Evolutionary conservation across 2,888 invertebrate genomes (phyloP), one percentile per base, ranked within the genome.

Genomic region (Mylabris sibirica): DNA sequence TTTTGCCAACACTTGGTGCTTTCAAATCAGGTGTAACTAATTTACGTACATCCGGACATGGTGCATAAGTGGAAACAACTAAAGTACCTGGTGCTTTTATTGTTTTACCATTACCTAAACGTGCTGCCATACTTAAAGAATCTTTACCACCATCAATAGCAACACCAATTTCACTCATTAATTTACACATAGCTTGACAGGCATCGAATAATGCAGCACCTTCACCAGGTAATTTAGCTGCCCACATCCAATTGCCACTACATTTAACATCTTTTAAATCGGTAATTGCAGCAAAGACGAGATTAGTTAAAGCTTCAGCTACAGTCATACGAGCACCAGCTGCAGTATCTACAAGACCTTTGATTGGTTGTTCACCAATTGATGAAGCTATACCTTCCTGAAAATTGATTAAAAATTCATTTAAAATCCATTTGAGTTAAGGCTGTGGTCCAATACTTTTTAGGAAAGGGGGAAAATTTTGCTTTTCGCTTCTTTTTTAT

Each of bases 161-260:
- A 24, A 98, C 91, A 8, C 93, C 96, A 1, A 98, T 86, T 75
- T 89, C 83, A 6, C 87, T 86, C 96, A 99, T 96, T 2, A 96
- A 88, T 3, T 87, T 85, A 82, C 97, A 97, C 90, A 98, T 93
- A 17, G 97, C 95, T 49, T 87, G 86, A 80, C 98, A 98, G 0
- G 99, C 96, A 71, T 92, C 91, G 72, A 92, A 93, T 30, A 99
- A 87, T 17, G 92, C 90, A 1, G 95, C 95, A 1, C 98, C 99
- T 84, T 98, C 98, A 0, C 94, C 95, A 0, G 94, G 92, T 20
- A 97, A 87, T 86, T 99, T 99, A 12, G 98, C 99, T 0, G 97
- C 93, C 99, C 99, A 99, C 99, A 99, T 99, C 99, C 99, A 99
- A 85, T 99, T 99, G n/a, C 96, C 99, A 53, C 97, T 97, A 84